These are phyloP conservation scores for Platerodrilus igneus DNA, from an alignment of 2,888 invertebrate genomes.

Conservation along the genomic window DNA sequence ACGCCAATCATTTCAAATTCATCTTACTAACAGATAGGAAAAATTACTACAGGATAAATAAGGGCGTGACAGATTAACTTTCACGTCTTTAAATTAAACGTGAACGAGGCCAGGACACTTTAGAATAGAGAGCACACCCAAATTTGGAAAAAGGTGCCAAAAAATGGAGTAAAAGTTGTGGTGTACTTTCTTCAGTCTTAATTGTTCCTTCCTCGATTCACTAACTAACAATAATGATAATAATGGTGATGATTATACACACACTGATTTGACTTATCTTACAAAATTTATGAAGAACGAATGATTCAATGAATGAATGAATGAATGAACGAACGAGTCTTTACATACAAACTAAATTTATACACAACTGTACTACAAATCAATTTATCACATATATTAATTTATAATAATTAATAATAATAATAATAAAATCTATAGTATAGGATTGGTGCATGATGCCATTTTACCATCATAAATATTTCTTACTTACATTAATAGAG, in stretches of 20 bases:
- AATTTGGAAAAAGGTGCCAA: conserved; percentile 15
- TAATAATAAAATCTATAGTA: conserved; percentile 45
- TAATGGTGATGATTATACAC: conserved; percentile 31
- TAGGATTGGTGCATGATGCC: conserved; percentile 49
- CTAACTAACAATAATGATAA: conserved; percentile 35
- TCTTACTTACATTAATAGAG: conserved; percentile 36
- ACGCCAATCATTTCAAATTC: conserved; percentile 15
- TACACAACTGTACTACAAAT: conserved; percentile 48
- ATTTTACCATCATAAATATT: conserved; percentile 38
- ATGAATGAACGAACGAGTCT: conserved; percentile 35
- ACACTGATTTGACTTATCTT: too few species aligned
- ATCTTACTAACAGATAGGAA: conserved; percentile 13
- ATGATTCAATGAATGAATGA: too few species aligned
- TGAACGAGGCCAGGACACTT: conserved; percentile 40
- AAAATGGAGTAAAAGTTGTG: conserved; percentile 36
- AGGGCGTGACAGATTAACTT: conserved; percentile 40
- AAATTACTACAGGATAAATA: conserved; percentile 8
- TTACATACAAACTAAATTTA: conserved; percentile 48
- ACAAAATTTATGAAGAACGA: too few species aligned
- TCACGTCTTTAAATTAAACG: conserved; percentile 40
- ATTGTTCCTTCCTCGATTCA: conserved; percentile 39
- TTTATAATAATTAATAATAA: conserved; percentile 39
- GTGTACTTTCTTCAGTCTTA: conserved; percentile 49
- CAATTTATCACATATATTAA: conserved; percentile 51
- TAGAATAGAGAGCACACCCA: conserved; percentile 38